A percentile compares a stretch with the other conserved stretches of the same genome.
Conservation (phyloP, 2,113 vertebrate genomes). For the Enhydra lutris region DNA sequence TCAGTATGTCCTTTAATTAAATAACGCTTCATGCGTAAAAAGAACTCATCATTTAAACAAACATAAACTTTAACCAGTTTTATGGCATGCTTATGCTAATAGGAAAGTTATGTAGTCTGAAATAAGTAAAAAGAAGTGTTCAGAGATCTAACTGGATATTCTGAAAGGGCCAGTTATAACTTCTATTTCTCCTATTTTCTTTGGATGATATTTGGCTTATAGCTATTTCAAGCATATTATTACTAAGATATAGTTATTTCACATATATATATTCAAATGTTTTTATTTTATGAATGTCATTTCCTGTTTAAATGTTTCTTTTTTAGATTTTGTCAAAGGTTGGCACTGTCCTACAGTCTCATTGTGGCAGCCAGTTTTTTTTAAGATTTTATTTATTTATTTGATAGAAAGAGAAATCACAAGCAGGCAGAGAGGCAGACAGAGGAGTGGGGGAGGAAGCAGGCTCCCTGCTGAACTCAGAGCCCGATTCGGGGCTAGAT, state of each 20-base stretch:
- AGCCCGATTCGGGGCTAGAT: no score
- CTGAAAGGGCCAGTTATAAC: background rate
- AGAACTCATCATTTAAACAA: background rate
- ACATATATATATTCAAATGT: background rate
- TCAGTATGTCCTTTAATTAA: background rate
- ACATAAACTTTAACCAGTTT: background rate
- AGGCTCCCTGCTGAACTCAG: no score
- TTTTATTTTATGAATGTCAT: conserved; percentile 8
- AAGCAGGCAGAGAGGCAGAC: no score
- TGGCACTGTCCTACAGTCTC: conserved; percentile 70
- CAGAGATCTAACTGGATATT: background rate
- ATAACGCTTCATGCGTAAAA: background rate
- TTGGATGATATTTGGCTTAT: background rate
- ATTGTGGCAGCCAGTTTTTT: conserved; percentile 53
- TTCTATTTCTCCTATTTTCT: conserved; percentile 3
- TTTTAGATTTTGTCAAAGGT: background rate
- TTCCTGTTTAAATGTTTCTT: conserved; percentile 3
- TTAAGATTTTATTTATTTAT: no score
- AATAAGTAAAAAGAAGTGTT: background rate
- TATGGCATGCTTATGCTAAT: background rate
- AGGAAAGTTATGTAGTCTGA: background rate
- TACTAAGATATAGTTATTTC: background rate
- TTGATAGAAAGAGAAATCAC: no score
- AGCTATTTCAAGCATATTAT: background rate
- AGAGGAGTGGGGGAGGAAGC: no score